These are phyloP conservation scores for Bambusicola thoracicus DNA, from an alignment of 2,113 vertebrate genomes.

Conservation along the genomic window DNA sequence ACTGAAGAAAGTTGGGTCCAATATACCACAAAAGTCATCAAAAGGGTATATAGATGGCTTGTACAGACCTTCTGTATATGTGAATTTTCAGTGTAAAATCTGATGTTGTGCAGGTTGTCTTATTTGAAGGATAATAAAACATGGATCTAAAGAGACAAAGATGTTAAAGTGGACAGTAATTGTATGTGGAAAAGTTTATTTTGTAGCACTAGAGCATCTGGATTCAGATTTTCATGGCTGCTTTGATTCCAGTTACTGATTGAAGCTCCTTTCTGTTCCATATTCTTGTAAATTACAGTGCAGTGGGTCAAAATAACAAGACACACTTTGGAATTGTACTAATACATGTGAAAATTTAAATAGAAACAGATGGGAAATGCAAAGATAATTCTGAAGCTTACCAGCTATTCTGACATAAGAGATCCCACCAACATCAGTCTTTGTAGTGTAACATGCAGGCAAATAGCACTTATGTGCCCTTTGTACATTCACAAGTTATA, in stretches of 20 bases:
- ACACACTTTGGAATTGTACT: conserved; percentile 11
- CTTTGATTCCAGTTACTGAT: conserved; percentile 32
- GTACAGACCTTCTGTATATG: neutral
- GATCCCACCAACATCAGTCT: conserved; percentile 11
- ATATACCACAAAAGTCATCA: neutral
- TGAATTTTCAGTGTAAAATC: neutral
- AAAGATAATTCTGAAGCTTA: conserved; percentile 33
- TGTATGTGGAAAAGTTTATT: neutral
- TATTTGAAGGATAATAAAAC: neutral
- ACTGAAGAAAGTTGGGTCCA: neutral
- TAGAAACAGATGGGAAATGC: conserved; percentile 43
- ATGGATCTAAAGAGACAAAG: neutral
- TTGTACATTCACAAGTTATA: neutral
- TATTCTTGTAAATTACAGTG: conserved; percentile 3
- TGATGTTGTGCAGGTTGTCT: neutral
- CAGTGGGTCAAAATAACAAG: conserved; percentile 62
- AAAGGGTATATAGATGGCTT: neutral
- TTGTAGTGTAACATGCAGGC: neutral
- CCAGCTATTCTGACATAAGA: neutral
- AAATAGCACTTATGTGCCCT: neutral
- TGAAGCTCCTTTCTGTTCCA: conserved; percentile 32
- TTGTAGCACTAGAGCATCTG: conserved; percentile 4
- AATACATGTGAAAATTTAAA: conserved; percentile 58
- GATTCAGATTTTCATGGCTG: conserved; percentile 17
- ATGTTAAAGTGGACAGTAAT: neutral